Conservation (phyloP, 2,888 invertebrate genomes). For the Thecocarcelia acutangulata region DNA sequence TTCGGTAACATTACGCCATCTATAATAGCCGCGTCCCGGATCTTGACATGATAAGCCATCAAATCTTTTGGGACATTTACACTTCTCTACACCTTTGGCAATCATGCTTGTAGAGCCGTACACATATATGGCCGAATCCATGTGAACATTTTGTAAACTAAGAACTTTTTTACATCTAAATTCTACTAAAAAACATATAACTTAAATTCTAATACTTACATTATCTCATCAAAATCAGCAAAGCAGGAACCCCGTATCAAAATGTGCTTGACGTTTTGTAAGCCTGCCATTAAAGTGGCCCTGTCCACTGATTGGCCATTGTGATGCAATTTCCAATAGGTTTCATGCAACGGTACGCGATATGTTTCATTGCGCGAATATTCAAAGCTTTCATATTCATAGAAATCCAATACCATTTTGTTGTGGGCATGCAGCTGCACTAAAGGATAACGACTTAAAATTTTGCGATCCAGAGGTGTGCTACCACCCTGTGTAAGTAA, state of each 20-base stretch:
- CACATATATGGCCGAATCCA: slow-evolving; percentile 90
- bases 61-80: slow-evolving; percentile 91
- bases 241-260: slow-evolving; percentile 88
- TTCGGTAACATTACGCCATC: slow-evolving; percentile 85
- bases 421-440: slow-evolving; percentile 91
- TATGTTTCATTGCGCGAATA: slow-evolving; percentile 83
- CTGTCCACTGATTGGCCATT: slow-evolving; percentile 85
- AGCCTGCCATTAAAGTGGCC: slow-evolving; percentile 93
- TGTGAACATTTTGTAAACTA: slow-evolving; percentile 88
- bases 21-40: slow-evolving; percentile 90
- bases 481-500: slow-evolving; percentile 86
- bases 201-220: slow-evolving; percentile 81
- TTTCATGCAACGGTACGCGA: slow-evolving; percentile 87
- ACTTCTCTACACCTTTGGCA: slow-evolving; percentile 92
- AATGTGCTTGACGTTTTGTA: slow-evolving; percentile 92
- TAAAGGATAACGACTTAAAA: slow-evolving; percentile 87
- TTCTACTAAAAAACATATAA: neutral
- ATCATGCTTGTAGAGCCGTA: slow-evolving; percentile 85
- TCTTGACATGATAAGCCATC: slow-evolving; percentile 95
- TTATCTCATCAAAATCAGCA: slow-evolving; percentile 84
- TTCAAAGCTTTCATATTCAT: slow-evolving; percentile 81
- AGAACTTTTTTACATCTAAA: slow-evolving; percentile 54
- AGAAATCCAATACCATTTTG: slow-evolving; percentile 89
- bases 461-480: slow-evolving; percentile 83
- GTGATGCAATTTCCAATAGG: slow-evolving; percentile 85